A percentile compares a stretch with the other conserved stretches of the same genome.
These are phyloP conservation scores for Octomys mimax DNA, from an alignment of 2,797 vertebrate genomes.

Conservation along the genomic window DNA sequence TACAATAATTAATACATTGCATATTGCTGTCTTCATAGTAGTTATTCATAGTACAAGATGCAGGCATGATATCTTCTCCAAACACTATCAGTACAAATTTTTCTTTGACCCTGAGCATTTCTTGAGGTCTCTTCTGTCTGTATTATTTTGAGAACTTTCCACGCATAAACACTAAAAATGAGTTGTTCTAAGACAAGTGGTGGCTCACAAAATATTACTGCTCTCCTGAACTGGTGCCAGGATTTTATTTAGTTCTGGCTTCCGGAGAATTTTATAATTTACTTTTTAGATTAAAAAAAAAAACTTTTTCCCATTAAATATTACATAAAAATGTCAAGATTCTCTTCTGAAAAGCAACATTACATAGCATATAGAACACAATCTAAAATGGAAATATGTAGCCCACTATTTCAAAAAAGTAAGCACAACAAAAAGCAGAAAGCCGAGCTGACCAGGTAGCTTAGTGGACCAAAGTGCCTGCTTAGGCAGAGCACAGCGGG, in stretches of 20 bases:
- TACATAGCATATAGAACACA: neutral
- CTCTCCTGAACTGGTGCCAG: neutral
- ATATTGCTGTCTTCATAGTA: too few relatives aligned
- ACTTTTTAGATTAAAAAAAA: conserved; percentile 24
- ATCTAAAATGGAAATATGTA: neutral
- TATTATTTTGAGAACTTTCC: neutral
- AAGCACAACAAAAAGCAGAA: neutral
- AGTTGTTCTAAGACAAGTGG: conserved; percentile 21
- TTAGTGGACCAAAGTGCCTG: too few relatives aligned
- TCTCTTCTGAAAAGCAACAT: neutral
- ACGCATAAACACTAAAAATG: neutral
- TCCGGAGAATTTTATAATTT: neutral
- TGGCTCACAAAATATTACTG: neutral
- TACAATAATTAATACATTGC: too few relatives aligned
- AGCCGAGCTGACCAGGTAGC: too few relatives aligned
- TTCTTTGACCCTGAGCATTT: neutral
- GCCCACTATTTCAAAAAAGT: neutral
- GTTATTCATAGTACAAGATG: too few relatives aligned
- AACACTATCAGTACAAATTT: too few relatives aligned
- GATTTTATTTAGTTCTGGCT: neutral
- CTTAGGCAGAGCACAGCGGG: too few relatives aligned
- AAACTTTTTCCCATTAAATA: neutral
- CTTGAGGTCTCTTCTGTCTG: neutral
- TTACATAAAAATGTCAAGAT: neutral
- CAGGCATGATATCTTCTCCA: too few relatives aligned